A percentile compares a stretch with the other conserved stretches of the same genome.
Conservation (phyloP, 2,113 vertebrate genomes). For the Pontoporia blainvillei region DNA sequence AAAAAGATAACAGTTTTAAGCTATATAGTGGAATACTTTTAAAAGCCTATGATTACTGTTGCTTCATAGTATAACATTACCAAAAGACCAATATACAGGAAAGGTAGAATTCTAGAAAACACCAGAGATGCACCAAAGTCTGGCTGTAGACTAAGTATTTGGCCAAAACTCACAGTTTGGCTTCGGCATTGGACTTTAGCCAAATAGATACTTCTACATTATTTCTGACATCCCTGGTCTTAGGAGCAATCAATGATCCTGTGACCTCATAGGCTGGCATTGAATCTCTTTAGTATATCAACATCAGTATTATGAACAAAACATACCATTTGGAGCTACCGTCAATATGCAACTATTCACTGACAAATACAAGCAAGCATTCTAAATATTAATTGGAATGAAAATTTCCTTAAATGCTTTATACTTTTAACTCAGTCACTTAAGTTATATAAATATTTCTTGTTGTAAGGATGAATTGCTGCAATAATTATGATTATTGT, state of each 20-base stretch:
- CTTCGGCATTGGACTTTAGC: not conserved
- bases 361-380: not conserved
- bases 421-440: not conserved
- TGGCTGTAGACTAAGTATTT: not conserved
- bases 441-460: not conserved
- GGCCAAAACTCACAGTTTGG: not conserved
- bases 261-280: not conserved
- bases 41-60: not conserved
- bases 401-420: not conserved
- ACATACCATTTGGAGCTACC: not conserved
- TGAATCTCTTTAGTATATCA: not conserved
- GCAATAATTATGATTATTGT: not conserved
- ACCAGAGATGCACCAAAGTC: not conserved
- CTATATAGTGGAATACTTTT: slow-evolving; percentile 59
- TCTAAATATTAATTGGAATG: not conserved
- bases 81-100: not conserved
- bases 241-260: not conserved
- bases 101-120: not conserved
- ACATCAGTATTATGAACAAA: slow-evolving; percentile 14
- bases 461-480: not conserved
- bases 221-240: not conserved
- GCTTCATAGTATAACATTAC: not conserved
- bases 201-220: not conserved
- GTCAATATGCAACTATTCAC: not conserved
- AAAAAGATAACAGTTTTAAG: slow-evolving; percentile 69